A percentile compares a stretch with the other conserved stretches of the same genome.
Conservation (phyloP, 2,797 vertebrate species). For the Liparis tanakae region DNA sequence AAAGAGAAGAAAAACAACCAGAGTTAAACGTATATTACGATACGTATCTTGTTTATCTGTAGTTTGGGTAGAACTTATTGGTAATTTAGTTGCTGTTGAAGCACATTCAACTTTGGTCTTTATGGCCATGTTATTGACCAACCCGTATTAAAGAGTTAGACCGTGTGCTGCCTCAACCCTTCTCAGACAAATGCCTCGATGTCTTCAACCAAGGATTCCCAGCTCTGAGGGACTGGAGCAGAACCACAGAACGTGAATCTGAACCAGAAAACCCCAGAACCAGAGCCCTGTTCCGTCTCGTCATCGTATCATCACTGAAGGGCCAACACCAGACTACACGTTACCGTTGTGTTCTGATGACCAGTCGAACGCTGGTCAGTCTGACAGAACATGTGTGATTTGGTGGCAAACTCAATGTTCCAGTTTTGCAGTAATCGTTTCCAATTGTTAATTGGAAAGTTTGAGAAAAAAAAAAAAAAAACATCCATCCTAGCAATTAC, state of each 20-base stretch:
- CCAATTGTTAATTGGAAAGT: too few species aligned
- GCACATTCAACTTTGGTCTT: neutral
- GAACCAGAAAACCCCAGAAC: slow-evolving; percentile 46
- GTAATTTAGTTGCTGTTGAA: neutral
- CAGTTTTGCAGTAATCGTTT: too few species aligned
- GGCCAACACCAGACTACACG: slow-evolving; percentile 9
- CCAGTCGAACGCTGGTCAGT: neutral
- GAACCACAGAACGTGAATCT: slow-evolving; percentile 81
- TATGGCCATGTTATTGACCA: neutral
- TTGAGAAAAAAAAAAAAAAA: neutral
- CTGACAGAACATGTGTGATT: neutral
- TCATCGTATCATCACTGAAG: slow-evolving; percentile 80
- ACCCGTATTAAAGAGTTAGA: neutral
- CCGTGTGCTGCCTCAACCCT: slow-evolving; percentile 64
- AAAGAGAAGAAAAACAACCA: neutral
- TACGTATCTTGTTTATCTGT: too few species aligned
- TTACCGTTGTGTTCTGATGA: neutral
- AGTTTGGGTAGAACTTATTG: neutral
- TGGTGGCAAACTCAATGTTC: too few species aligned
- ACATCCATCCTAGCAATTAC: too few species aligned
- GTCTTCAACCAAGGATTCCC: slow-evolving; percentile 81
- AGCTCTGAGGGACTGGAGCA: slow-evolving; percentile 65
- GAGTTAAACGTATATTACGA: neutral
- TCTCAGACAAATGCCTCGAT: slow-evolving; percentile 99
- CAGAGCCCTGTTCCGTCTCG: slow-evolving; percentile 78